Conservation (phyloP, 2,888 invertebrate species). For the Pollenia amentaria region DNA sequence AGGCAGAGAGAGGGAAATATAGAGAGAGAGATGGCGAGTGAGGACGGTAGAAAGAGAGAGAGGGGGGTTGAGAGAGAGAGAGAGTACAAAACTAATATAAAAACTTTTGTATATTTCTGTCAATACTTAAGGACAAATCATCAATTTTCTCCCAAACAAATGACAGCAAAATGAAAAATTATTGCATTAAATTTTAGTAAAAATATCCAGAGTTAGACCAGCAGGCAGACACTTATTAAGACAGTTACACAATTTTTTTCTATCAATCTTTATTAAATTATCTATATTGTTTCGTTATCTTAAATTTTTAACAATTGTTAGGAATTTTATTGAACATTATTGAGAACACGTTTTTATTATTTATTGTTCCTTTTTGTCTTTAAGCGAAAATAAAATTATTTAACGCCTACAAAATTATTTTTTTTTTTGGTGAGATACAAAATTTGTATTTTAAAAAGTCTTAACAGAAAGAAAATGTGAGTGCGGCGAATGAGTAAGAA, state of each 20-base stretch:
- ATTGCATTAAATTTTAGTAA: neutral
- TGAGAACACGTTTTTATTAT: neutral
- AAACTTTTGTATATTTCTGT: neutral
- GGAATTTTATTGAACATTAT: neutral
- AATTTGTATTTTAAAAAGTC: too few relatives aligned
- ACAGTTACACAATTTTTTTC: too few relatives aligned
- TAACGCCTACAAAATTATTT: neutral
- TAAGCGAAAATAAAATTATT: neutral
- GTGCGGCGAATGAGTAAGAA: too few relatives aligned
- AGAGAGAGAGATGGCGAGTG: neutral
- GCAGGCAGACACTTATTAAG: neutral
- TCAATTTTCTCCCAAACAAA: conserved; percentile 27
- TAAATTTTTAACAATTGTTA: neutral
- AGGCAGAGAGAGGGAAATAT: neutral
- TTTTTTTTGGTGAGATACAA: too few relatives aligned
- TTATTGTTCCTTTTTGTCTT: neutral
- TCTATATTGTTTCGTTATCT: neutral
- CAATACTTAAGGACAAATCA: neutral
- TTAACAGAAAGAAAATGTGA: too few relatives aligned
- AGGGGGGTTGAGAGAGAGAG: neutral
- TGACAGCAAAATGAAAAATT: conserved; percentile 42
- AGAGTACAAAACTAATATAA: neutral
- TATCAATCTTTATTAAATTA: neutral
- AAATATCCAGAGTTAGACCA: neutral
- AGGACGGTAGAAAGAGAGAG: neutral